Evolutionary conservation across 2,113 vertebrate species (phyloP).

Genomic region (Sphaerodactylus townsendi): DNA sequence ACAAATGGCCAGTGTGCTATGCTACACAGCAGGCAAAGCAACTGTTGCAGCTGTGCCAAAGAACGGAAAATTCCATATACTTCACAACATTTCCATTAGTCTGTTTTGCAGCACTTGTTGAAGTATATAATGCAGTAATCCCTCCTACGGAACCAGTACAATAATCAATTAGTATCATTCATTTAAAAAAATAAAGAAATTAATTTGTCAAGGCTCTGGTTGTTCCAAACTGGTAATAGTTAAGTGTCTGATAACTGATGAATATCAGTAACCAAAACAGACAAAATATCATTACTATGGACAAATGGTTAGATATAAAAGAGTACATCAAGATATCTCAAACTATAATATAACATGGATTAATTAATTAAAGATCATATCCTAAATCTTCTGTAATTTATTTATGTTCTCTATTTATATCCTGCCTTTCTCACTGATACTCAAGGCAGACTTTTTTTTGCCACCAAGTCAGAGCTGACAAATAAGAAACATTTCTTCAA

Average conservation of each 20-base stretch:
- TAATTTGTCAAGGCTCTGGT: too few species aligned
- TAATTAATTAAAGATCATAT: not conserved
- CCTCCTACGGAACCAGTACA: not conserved
- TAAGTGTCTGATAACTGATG: conserved; percentile 20
- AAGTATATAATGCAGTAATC: conserved; percentile 22
- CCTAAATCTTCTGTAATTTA: not conserved
- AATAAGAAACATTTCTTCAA: too few species aligned
- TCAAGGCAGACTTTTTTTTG: too few species aligned
- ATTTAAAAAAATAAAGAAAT: too few species aligned
- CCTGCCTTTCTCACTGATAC: too few species aligned
- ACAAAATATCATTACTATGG: conserved; percentile 17
- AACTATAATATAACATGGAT: not conserved
- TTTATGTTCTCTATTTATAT: too few species aligned
- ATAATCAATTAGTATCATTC: not conserved
- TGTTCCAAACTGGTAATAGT: not conserved
- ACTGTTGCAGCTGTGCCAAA: conserved; percentile 70
- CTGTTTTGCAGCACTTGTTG: conserved; percentile 41
- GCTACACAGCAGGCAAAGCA: conserved; percentile 62
- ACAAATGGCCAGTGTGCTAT: conserved; percentile 70
- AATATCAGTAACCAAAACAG: conserved; percentile 13
- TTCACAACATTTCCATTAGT: conserved; percentile 70
- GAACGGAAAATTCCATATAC: conserved; percentile 54
- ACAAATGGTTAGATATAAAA: too few species aligned
- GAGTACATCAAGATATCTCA: not conserved
- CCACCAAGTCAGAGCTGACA: too few species aligned